Evolutionary conservation across 2,888 invertebrate genomes (phyloP).

Genomic region (Lumbricus terrestris): DNA sequence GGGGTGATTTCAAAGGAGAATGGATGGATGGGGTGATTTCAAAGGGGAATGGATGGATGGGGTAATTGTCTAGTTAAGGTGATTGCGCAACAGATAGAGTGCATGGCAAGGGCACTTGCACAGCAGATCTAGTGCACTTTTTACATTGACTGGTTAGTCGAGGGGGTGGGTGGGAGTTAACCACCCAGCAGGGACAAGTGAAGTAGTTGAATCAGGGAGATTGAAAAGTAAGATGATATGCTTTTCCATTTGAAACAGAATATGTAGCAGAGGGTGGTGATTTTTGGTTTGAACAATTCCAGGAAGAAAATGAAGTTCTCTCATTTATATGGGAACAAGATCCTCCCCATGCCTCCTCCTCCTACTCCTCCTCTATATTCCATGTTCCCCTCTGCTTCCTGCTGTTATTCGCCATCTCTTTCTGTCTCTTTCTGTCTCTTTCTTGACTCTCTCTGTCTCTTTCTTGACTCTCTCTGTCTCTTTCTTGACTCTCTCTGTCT

Average conservation of each 20-base stretch:
- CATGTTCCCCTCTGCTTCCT: not conserved
- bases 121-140: no score
- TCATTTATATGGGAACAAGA: not conserved
- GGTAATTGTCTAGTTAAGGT: not conserved
- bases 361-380: no score
- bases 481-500: no score
- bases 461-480: no score
- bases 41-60: no score
- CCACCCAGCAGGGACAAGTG: not conserved
- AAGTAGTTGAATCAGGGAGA: not conserved
- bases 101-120: not conserved
- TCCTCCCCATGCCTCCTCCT: no score
- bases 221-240: not conserved
- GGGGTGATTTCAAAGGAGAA: no score
- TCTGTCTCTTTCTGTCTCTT: not conserved
- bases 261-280: not conserved
- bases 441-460: no score
- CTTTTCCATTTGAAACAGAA: not conserved
- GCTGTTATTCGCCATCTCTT: not conserved
- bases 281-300: not conserved
- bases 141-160: not conserved
- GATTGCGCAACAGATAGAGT: not conserved
- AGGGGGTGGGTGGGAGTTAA: no score
- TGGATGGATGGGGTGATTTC: no score
- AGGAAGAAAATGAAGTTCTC: not conserved